Base-by-base conservation (phyloP, 1,140 invertebrate species). In the Bursaphelenchus mucronatus region DNA sequence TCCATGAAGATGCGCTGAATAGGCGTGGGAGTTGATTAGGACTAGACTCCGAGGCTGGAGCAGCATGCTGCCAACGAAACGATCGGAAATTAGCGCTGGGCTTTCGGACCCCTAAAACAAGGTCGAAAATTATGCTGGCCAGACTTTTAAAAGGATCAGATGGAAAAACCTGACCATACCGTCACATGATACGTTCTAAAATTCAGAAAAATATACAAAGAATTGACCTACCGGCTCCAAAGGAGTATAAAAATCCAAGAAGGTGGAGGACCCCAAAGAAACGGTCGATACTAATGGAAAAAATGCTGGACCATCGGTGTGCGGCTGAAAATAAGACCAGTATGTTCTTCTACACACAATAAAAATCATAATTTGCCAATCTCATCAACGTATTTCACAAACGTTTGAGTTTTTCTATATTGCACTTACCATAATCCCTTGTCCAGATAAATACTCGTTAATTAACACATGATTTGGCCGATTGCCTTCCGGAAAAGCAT, bases 271-370 rank as follows among this genome's bases (percentile, higher is more conserved):
- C 0, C 92, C 92, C 74, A 92, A 87, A 69, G 87, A 92, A 50
- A 97, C 90, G 0, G 94, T 97, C 10, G 90, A 89, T 51, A 97
- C 90, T 21, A 88, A 89, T 13, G 94, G 92, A 83, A 88, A 89
- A 83, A 95, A 98, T 9, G 97, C 82, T 3, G 90, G 88, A 0
- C 94, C 94, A 86, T 98, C 94, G 49, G 89, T 87, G 85, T 98
- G 94, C 4, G 94, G 89, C 88, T 89, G 67, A 52, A 82, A 71
- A 47, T 30, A 30, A 30, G 52, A 75, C 78, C 61, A n/a, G 57
- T 64, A 13, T 61, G 30, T 64, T 61, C 71, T 61, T 74, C 61
- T 59, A 50, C 21, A 54, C 52, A 17, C 62, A 72, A 4, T 30
- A 54, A 47, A 21, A 19, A 13, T n/a, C n/a, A n/a, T 55, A 11